Conservation (phyloP, 2,797 vertebrate species). For the Pangasius djambal region DNA sequence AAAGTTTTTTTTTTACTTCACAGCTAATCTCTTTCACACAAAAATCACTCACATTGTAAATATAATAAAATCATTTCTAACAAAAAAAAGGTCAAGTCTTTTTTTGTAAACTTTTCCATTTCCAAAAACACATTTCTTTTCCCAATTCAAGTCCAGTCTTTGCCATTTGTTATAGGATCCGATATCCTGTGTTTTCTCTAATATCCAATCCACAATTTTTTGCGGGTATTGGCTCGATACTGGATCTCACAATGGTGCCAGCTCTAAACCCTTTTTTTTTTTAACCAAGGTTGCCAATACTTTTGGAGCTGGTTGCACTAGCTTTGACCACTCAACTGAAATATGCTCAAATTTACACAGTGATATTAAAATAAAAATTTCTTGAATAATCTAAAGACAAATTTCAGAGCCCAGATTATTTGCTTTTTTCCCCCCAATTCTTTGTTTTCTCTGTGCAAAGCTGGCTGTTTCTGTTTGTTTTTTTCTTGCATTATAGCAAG, state of each 20-base stretch:
- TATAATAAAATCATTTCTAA: background rate
- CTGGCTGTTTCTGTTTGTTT: conserved; percentile 18
- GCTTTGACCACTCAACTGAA: background rate
- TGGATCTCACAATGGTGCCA: background rate
- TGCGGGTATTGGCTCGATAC: background rate
- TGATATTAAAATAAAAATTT: background rate
- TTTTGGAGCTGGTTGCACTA: background rate
- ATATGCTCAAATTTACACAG: background rate
- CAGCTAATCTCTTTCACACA: background rate
- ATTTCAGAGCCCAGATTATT: background rate
- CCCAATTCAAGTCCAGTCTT: background rate
- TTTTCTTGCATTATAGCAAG: conserved; percentile 11
- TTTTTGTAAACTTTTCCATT: background rate
- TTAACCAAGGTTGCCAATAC: background rate
- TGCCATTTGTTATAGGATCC: background rate
- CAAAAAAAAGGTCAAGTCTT: background rate
- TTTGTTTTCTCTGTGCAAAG: conserved; percentile 19
- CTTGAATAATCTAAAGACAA: background rate
- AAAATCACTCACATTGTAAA: background rate
- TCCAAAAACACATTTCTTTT: background rate
- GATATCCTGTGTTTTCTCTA: background rate
- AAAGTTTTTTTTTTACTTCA: background rate
- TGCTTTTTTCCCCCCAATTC: background rate
- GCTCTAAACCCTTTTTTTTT: background rate
- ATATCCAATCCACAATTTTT: background rate